phyloP scores from a whole-genome alignment of 2,113 vertebrate species.

The Plecotus auritus region DNA sequence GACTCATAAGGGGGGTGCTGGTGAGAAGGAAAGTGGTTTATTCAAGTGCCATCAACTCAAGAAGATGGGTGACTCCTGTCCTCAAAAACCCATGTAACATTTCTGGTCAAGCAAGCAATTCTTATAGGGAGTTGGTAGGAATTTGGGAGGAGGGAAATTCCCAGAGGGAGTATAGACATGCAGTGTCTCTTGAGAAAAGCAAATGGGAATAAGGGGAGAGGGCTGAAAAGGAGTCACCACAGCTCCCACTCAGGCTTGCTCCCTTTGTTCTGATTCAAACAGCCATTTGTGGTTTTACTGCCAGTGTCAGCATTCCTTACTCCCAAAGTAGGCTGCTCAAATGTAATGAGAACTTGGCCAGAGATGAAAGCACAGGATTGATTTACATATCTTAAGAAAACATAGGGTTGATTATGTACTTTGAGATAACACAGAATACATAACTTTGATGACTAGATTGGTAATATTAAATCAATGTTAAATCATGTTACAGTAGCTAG shows the following conservation, averaged over 20 bases:
- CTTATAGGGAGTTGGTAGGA: neutral
- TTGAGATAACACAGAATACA: neutral
- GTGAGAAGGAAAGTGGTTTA: neutral
- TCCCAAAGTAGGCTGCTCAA: neutral
- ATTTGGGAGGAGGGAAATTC: neutral
- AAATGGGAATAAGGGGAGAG: neutral
- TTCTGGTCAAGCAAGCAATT: neutral
- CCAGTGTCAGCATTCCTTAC: neutral
- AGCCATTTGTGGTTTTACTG: neutral
- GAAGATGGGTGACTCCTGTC: neutral
- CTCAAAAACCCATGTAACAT: neutral
- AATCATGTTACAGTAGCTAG: neutral
- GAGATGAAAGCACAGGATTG: neutral
- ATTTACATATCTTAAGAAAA: neutral
- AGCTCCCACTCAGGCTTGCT: neutral
- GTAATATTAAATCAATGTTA: neutral
- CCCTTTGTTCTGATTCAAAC: neutral
- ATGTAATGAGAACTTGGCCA: neutral
- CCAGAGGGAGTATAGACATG: neutral
- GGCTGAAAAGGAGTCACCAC: neutral
- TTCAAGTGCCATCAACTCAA: neutral
- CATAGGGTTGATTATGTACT: neutral
- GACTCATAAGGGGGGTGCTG: neutral
- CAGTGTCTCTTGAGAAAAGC: neutral
- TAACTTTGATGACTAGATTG: neutral